Conservation (phyloP, 2,888 invertebrate species). For the Deilephila porcellus region DNA sequence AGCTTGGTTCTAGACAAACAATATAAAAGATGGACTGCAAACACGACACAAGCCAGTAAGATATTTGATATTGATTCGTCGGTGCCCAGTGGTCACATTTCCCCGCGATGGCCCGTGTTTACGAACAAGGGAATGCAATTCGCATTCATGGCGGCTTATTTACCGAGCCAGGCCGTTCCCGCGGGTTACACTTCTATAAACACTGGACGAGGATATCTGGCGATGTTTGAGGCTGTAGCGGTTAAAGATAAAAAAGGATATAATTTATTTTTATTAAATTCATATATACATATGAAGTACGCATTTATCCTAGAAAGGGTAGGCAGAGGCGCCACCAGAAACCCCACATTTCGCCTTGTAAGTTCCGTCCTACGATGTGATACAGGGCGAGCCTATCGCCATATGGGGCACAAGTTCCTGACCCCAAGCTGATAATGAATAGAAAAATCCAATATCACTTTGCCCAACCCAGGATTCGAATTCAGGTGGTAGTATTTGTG, state of each 20-base stretch:
- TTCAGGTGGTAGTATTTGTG: too few relatives aligned
- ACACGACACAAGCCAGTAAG: background rate
- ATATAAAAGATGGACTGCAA: background rate
- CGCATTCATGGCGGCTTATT: constrained; percentile 50
- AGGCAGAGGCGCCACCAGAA: too few relatives aligned
- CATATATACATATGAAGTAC: too few relatives aligned
- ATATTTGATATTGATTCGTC: constrained; percentile 16
- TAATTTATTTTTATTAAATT: too few relatives aligned
- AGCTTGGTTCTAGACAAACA: background rate
- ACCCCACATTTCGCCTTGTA: too few relatives aligned
- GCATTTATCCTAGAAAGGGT: too few relatives aligned
- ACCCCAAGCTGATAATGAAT: too few relatives aligned
- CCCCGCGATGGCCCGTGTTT: constrained; percentile 23
- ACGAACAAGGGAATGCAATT: constrained; percentile 49
- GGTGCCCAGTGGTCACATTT: background rate
- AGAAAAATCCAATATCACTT: too few relatives aligned
- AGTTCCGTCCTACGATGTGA: too few relatives aligned
- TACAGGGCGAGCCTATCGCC: too few relatives aligned
- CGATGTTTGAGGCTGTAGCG: constrained; percentile 7
- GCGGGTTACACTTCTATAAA: constrained; percentile 58
- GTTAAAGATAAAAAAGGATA: background rate
- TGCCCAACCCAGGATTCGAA: too few relatives aligned
- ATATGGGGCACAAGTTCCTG: too few relatives aligned
- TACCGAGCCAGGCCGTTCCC: constrained; percentile 47
- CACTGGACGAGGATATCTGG: constrained; percentile 46